A percentile compares a stretch with the other conserved stretches of the same genome.
phyloP scores from a whole-genome alignment of 2,797 vertebrate species.

The Myripristis murdjan region DNA sequence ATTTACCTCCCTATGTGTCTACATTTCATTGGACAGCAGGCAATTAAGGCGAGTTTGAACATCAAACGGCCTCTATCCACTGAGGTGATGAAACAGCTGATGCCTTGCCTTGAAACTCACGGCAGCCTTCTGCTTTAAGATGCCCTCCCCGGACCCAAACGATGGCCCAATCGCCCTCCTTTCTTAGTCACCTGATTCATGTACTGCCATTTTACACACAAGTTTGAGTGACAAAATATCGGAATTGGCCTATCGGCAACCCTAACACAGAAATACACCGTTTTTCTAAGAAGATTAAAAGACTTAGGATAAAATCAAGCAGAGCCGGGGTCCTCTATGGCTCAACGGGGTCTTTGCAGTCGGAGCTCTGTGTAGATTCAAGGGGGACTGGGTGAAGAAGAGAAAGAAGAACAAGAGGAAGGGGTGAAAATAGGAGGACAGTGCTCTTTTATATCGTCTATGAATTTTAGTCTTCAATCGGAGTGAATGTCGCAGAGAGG shows the following conservation, averaged over 20 bases:
- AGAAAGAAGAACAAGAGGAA: background rate
- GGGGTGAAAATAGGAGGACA: slow-evolving; percentile 47
- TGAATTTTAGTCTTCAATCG: slow-evolving; percentile 31
- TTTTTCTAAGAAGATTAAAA: slow-evolving; percentile 56
- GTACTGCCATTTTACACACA: slow-evolving; percentile 89
- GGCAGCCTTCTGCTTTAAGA: slow-evolving; percentile 85
- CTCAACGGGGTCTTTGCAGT: slow-evolving; percentile 49
- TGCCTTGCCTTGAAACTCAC: slow-evolving; percentile 33
- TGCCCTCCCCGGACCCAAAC: slow-evolving; percentile 79
- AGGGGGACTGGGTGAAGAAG: slow-evolving; percentile 54
- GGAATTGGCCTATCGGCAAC: slow-evolving; percentile 61
- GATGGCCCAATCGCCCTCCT: slow-evolving; percentile 80
- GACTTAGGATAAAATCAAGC: background rate
- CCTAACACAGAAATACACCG: slow-evolving; percentile 63
- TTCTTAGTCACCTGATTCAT: slow-evolving; percentile 86
- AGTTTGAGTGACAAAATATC: slow-evolving; percentile 69
- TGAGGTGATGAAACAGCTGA: slow-evolving; percentile 59
- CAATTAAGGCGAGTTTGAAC: slow-evolving; percentile 42
- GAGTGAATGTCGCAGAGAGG: slow-evolving; percentile 58
- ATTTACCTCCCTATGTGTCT: slow-evolving; percentile 53
- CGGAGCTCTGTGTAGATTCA: slow-evolving; percentile 47
- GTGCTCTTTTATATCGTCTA: slow-evolving; percentile 52
- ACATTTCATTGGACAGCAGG: slow-evolving; percentile 62
- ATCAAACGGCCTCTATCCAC: slow-evolving; percentile 29
- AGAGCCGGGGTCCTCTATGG: slow-evolving; percentile 50